These are phyloP conservation scores for Cheilosia variabilis DNA, from an alignment of 2,888 invertebrate genomes.

Conservation along the genomic window DNA sequence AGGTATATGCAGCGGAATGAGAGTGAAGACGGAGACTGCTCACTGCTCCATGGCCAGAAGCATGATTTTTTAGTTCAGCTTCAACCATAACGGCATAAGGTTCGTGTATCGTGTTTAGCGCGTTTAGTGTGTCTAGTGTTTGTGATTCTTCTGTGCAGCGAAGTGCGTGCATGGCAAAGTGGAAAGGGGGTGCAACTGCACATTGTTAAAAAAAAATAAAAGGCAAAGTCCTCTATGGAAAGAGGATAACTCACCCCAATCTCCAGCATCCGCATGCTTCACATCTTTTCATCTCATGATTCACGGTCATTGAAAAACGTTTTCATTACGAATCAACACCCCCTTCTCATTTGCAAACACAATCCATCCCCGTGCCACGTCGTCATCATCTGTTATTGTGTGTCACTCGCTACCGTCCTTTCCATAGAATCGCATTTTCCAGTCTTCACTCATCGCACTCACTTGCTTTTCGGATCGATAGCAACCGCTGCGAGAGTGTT, in stretches of 20 bases:
- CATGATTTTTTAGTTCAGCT: conserved; percentile 63
- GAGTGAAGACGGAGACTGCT: conserved; percentile 26
- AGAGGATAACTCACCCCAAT: conserved; percentile 9
- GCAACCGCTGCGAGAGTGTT: conserved; percentile 58
- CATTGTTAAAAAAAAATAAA: background rate
- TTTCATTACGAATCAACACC: conserved; percentile 43
- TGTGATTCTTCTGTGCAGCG: conserved; percentile 49
- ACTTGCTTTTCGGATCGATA: conserved; percentile 62
- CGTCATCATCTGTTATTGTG: conserved; percentile 70
- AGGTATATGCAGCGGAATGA: conserved; percentile 56
- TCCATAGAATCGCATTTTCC: conserved; percentile 73
- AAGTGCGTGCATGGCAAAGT: conserved; percentile 53
- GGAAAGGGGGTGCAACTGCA: conserved; percentile 34
- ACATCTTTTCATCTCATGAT: conserved; percentile 43
- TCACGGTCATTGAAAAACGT: conserved; percentile 64
- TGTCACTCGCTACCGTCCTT: conserved; percentile 59
- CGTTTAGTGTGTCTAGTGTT: background rate
- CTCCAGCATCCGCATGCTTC: conserved; percentile 18
- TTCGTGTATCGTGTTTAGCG: conserved; percentile 43
- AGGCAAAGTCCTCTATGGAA: background rate
- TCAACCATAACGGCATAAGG: conserved; percentile 48
- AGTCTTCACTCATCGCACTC: conserved; percentile 52
- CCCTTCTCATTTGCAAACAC: conserved; percentile 13
- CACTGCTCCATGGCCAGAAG: conserved; percentile 21
- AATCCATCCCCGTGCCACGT: conserved; percentile 40